These are phyloP conservation scores for Turdus rufiventris DNA, from an alignment of 2,113 vertebrate species.

Conservation along the genomic window DNA sequence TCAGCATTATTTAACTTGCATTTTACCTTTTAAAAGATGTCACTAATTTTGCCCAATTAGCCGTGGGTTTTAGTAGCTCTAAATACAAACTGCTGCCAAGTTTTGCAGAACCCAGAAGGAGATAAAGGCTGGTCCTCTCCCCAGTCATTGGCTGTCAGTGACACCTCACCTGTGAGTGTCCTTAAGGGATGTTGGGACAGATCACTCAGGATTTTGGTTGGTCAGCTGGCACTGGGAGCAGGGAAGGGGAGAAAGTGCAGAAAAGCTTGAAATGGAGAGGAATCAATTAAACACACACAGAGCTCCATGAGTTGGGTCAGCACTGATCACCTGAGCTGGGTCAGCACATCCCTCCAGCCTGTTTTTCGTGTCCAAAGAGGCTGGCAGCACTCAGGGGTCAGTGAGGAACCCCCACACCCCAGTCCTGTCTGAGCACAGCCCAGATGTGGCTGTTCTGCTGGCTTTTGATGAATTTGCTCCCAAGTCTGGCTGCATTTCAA, in stretches of 20 bases:
- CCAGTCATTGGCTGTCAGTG: neutral
- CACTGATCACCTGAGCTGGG: no score
- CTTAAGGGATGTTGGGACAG: neutral
- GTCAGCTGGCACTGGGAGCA: neutral
- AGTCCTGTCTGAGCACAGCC: neutral
- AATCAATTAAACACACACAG: neutral
- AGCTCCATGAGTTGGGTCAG: neutral
- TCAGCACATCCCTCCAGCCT: rapidly evolving
- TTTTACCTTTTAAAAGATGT: neutral
- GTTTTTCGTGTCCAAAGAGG: rapidly evolving
- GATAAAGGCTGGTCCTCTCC: neutral
- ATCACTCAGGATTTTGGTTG: neutral
- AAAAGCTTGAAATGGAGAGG: neutral
- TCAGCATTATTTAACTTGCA: neutral
- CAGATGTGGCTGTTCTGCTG: neutral
- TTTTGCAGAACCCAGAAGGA: neutral
- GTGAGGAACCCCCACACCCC: neutral
- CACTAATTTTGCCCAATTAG: neutral
- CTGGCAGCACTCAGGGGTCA: rapidly evolving
- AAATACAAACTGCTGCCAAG: neutral
- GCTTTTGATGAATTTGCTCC: neutral
- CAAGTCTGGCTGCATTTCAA: neutral
- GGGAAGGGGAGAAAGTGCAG: neutral
- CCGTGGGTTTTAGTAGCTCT: neutral
- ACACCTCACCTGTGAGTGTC: rapidly evolving